phyloP scores from a whole-genome alignment of 2,888 invertebrate genomes.

The Ophion slaviceki region DNA sequence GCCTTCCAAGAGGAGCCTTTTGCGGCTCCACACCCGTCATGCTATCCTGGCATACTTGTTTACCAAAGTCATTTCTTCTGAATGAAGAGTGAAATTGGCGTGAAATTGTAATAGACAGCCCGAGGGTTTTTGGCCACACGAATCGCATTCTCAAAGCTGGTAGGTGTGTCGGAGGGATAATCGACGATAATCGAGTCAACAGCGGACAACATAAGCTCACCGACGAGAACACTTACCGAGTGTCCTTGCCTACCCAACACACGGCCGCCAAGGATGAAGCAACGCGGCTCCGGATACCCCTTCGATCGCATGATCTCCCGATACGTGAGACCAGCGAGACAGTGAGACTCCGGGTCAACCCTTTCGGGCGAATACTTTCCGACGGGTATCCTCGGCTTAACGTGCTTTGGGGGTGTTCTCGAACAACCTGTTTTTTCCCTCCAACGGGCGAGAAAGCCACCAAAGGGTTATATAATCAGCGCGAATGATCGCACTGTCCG shows the following conservation, averaged over 20 bases:
- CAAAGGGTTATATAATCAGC: too few relatives aligned
- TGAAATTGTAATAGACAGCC: slow-evolving; percentile 62
- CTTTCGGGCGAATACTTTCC: slow-evolving; percentile 65
- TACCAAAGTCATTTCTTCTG: slow-evolving; percentile 72
- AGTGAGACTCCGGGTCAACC: slow-evolving; percentile 72
- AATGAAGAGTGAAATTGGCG: slow-evolving; percentile 69
- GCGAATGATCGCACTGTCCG: too few relatives aligned
- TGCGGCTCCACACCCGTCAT: slow-evolving; percentile 59
- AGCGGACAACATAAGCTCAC: slow-evolving; percentile 26
- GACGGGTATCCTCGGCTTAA: slow-evolving; percentile 32
- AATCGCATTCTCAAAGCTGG: slow-evolving; percentile 3
- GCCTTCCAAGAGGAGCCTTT: slow-evolving; percentile 17
- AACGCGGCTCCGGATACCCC: neutral
- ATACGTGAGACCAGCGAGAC: slow-evolving; percentile 69
- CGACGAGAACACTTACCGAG: neutral
- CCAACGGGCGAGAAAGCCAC: neutral
- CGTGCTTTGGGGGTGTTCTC: neutral
- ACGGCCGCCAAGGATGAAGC: slow-evolving; percentile 39
- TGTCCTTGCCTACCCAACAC: slow-evolving; percentile 27
- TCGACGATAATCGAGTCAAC: neutral
- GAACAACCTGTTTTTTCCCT: slow-evolving; percentile 42
- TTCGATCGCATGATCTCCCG: slow-evolving; percentile 65
- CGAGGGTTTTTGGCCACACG: neutral
- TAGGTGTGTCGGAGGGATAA: slow-evolving; percentile 25
- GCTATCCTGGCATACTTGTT: slow-evolving; percentile 70